A percentile compares a stretch with the other conserved stretches of the same genome.
phyloP scores from a whole-genome alignment of 2,113 vertebrate genomes.

The Clinocottus analis region DNA sequence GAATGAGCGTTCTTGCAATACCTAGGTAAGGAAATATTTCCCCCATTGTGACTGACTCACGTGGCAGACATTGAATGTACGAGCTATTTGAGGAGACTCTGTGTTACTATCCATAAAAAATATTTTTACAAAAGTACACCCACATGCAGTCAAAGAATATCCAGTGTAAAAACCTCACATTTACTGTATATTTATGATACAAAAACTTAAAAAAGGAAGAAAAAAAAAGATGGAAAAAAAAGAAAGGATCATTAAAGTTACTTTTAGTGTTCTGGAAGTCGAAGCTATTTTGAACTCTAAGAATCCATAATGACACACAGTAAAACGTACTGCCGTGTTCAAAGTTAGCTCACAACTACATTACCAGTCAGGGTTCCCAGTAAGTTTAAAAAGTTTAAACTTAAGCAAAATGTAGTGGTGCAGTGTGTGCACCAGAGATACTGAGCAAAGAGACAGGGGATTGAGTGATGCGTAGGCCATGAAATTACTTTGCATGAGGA shows the following conservation, averaged over 20 bases:
- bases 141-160: constrained; percentile 30
- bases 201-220: background rate
- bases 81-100: constrained; percentile 33
- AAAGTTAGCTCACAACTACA: constrained; percentile 5
- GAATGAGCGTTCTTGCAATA: constrained; percentile 52
- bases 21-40: constrained; percentile 47
- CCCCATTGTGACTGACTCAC: constrained; percentile 26
- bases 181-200: constrained; percentile 39
- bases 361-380: background rate
- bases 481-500: constrained; percentile 30
- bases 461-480: constrained; percentile 31
- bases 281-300: constrained; percentile 11
- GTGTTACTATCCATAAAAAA: constrained; percentile 34
- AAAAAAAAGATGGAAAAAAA: background rate
- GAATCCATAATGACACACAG: constrained; percentile 20
- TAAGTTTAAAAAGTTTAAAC: constrained; percentile 3
- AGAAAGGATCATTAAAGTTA: background rate
- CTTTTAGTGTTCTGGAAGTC: constrained; percentile 8
- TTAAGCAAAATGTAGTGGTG: background rate
- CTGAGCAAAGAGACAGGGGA: constrained; percentile 20
- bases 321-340: constrained; percentile 9
- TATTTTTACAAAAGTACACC: constrained; percentile 44
- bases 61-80: constrained; percentile 28
- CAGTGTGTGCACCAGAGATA: constrained; percentile 14
- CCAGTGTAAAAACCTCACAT: constrained; percentile 21